Evolutionary conservation across 2,797 vertebrate genomes (phyloP).

Genomic region (Australoheros facetus): DNA sequence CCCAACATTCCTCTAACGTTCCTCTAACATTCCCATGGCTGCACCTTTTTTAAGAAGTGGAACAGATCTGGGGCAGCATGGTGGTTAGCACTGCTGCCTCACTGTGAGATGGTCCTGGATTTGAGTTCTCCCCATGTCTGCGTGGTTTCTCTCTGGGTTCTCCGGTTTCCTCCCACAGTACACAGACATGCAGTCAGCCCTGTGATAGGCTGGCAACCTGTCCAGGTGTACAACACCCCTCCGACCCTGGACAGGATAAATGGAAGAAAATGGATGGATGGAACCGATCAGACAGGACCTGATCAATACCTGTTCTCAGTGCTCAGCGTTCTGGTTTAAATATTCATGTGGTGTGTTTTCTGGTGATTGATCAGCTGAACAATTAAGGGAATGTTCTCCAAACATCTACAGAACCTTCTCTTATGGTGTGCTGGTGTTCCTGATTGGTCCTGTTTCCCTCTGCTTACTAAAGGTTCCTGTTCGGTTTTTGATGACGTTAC

Average conservation of each 20-base stretch:
- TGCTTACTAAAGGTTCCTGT: not conserved
- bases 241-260: too few relatives aligned
- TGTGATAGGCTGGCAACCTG: too few relatives aligned
- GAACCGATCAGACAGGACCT: not conserved
- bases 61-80: not conserved
- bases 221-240: too few relatives aligned
- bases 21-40: not conserved
- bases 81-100: too few relatives aligned
- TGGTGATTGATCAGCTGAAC: not conserved
- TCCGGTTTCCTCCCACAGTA: too few relatives aligned
- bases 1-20: not conserved
- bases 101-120: too few relatives aligned
- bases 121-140: too few relatives aligned
- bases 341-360: not conserved
- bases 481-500: not conserved
- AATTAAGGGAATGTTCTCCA: not conserved
- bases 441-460: not conserved
- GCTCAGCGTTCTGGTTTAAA: not conserved
- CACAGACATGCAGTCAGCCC: too few relatives aligned
- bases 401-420: not conserved
- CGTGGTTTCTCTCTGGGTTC: too few relatives aligned
- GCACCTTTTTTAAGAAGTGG: not conserved
- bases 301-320: too few relatives aligned
- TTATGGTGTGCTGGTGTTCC: not conserved
- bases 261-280: not conserved